A percentile compares a stretch with the other conserved stretches of the same genome.
Conservation (phyloP, 2,113 vertebrate species). For the Sisor rabdophorus region DNA sequence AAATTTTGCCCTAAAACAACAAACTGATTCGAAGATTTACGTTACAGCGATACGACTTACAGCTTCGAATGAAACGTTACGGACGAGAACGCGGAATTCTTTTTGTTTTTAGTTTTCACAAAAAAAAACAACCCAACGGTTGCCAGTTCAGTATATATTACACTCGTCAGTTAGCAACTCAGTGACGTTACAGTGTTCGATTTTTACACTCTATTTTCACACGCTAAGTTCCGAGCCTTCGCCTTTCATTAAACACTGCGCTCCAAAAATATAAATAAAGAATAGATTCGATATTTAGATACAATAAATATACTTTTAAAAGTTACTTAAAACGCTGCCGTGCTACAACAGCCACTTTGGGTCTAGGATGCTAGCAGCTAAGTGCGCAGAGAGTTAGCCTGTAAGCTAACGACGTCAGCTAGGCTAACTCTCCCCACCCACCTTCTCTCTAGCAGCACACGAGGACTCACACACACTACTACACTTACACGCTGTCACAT, state of each 20-base stretch:
- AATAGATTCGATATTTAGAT: no score
- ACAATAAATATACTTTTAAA: no score
- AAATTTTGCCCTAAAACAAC: not conserved
- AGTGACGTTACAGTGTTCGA: not conserved
- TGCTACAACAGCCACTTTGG: constrained; percentile 1
- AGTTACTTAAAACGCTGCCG: not conserved
- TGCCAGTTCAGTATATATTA: not conserved
- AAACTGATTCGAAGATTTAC: not conserved
- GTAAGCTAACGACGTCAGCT: constrained; percentile 32
- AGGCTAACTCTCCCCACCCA: constrained; percentile 33
- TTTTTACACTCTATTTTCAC: not conserved
- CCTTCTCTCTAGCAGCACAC: constrained; percentile 10
- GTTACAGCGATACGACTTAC: no score
- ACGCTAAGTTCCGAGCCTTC: not conserved
- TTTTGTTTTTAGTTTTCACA: not conserved
- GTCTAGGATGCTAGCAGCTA: constrained; percentile 19
- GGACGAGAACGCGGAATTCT: not conserved
- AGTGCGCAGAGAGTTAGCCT: constrained; percentile 32
- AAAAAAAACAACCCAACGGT: not conserved
- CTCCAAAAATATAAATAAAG: no score
- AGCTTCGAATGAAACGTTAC: not conserved
- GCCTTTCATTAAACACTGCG: not conserved
- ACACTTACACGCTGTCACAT: constrained; percentile 4
- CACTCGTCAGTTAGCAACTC: not conserved
- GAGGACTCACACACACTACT: not conserved